These are phyloP conservation scores for Castor canadensis DNA, from an alignment of 2,113 vertebrate genomes.

Conservation along the genomic window DNA sequence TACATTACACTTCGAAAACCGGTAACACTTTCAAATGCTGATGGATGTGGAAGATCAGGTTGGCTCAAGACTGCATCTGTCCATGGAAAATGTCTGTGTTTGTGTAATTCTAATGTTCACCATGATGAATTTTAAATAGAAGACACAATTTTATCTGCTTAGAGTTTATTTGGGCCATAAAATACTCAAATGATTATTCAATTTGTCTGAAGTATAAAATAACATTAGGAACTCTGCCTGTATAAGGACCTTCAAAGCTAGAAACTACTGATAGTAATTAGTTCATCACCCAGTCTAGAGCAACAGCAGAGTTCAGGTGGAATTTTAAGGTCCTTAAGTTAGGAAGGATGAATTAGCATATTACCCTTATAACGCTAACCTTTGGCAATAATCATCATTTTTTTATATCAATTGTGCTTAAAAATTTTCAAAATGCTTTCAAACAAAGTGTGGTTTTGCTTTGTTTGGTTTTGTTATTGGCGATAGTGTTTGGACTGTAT, in stretches of 20 bases:
- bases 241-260: background rate
- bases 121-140: background rate
- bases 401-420: background rate
- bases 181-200: constrained; percentile 35
- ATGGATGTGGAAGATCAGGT: background rate
- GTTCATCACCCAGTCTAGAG: too few relatives aligned
- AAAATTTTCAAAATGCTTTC: background rate
- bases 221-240: background rate
- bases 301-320: too few relatives aligned
- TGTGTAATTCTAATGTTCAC: background rate
- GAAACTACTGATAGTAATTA: too few relatives aligned
- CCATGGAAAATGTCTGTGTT: background rate
- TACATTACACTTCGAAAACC: background rate
- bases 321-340: too few relatives aligned
- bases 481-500: too few relatives aligned
- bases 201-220: background rate
- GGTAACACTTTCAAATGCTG: constrained; percentile 24
- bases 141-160: background rate
- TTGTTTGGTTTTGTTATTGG: too few relatives aligned
- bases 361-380: background rate
- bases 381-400: background rate
- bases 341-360: background rate
- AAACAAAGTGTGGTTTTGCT: background rate
- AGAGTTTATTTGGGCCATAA: constrained; percentile 49
- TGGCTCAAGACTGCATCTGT: background rate